Percentiles rank a stretch among this genome's conserved stretches.
Conservation (phyloP, 1,140 invertebrate genomes). For the Drosophila melanica region DNA sequence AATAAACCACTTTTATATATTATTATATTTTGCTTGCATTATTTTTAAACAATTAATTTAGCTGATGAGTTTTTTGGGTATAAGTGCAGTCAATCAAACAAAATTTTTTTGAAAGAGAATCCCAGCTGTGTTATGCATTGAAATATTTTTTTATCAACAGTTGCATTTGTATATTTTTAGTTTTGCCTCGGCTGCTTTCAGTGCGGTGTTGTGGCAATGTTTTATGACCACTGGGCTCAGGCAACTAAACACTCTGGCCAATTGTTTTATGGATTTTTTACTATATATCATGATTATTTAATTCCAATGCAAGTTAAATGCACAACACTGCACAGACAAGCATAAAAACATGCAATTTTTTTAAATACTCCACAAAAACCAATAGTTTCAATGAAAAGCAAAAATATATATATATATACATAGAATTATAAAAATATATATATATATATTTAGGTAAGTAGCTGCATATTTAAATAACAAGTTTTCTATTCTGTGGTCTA, state of each 20-base stretch:
- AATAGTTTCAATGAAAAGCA: not conserved
- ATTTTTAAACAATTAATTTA: too few species aligned
- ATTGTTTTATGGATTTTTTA: constrained; percentile 45
- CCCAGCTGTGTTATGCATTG: not conserved
- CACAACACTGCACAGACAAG: constrained; percentile 1
- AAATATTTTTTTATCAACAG: constrained; percentile 1
- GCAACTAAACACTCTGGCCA: constrained; percentile 29
- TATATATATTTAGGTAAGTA: not conserved
- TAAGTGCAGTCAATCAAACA: not conserved
- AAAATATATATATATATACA: not conserved
- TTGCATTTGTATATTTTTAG: constrained; percentile 20
- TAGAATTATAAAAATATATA: not conserved
- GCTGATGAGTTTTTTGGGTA: not conserved
- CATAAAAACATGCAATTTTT: not conserved
- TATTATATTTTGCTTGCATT: too few species aligned
- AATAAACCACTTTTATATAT: too few species aligned
- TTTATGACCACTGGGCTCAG: constrained; percentile 23
- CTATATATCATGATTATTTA: constrained; percentile 47
- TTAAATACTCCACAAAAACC: too few species aligned
- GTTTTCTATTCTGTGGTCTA: constrained; percentile 32
- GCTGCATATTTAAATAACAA: constrained; percentile 5
- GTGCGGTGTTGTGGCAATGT: constrained; percentile 20
- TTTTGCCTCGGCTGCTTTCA: constrained; percentile 1
- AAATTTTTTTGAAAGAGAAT: constrained; percentile 5
- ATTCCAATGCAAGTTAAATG: constrained; percentile 32